Evolutionary conservation across 2,888 invertebrate genomes (phyloP).

Genomic region (Sinodicranocentrus sp.): DNA sequence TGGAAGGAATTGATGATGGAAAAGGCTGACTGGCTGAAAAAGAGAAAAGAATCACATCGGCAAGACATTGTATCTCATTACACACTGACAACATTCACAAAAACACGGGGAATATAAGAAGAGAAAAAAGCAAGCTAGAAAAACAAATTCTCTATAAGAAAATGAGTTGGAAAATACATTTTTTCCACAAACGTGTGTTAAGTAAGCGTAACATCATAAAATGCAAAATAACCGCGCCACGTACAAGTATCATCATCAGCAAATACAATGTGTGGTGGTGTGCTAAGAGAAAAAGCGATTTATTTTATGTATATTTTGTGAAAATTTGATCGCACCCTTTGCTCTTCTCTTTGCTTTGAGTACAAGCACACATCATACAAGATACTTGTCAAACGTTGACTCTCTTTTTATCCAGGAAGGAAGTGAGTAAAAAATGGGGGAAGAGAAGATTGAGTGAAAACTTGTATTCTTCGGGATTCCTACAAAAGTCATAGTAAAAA

Average conservation of each 20-base stretch:
- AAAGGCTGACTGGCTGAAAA: conserved; percentile 66
- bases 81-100: conserved; percentile 64
- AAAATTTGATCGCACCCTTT: conserved; percentile 66
- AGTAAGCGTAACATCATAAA: conserved; percentile 68
- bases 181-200: conserved; percentile 65
- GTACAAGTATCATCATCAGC: conserved; percentile 41
- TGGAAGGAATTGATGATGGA: conserved; percentile 75
- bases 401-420: too few relatives aligned
- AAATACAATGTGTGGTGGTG: conserved; percentile 10
- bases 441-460: too few relatives aligned
- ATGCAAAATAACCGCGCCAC: conserved; percentile 64
- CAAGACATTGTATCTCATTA: conserved; percentile 75
- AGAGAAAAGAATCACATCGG: conserved; percentile 50
- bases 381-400: conserved; percentile 22
- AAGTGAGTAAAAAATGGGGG: too few relatives aligned
- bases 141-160: conserved; percentile 12
- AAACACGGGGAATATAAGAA: conserved; percentile 25
- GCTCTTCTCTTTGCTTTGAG: conserved; percentile 4
- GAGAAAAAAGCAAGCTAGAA: not conserved
- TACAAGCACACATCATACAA: conserved; percentile 30
- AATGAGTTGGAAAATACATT: conserved; percentile 61
- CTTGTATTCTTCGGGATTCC: too few relatives aligned
- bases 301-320: conserved; percentile 67
- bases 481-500: too few relatives aligned
- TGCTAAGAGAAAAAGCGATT: conserved; percentile 55